A percentile compares a stretch with the other conserved stretches of the same genome.
These are phyloP conservation scores for Naja naja DNA, from an alignment of 2,113 vertebrate species.

Conservation along the genomic window DNA sequence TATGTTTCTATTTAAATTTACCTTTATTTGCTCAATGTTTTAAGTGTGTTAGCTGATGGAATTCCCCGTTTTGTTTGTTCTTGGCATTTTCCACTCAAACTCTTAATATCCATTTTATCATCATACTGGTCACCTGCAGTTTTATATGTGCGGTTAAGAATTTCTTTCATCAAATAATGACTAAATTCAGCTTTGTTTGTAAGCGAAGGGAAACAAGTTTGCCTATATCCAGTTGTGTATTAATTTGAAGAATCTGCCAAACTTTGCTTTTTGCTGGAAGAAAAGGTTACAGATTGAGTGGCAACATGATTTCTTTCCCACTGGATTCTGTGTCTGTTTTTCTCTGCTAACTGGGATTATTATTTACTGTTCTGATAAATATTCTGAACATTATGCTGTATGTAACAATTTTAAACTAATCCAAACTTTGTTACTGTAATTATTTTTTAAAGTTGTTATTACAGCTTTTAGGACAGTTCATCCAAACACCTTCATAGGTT, in stretches of 20 bases:
- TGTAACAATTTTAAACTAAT: not conserved
- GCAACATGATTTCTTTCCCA: not conserved
- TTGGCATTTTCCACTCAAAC: not conserved
- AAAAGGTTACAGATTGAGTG: not conserved
- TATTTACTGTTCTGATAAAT: not conserved
- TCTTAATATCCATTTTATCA: not conserved
- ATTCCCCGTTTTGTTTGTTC: not conserved
- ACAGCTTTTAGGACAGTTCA: not conserved
- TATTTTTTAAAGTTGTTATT: not conserved
- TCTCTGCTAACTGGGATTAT: not conserved
- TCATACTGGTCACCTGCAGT: too few species aligned
- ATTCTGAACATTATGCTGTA: not conserved
- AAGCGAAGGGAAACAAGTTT: not conserved
- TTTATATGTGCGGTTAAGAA: not conserved
- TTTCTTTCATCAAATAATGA: not conserved
- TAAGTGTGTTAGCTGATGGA: not conserved
- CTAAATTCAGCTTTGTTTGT: not conserved
- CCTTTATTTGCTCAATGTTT: not conserved
- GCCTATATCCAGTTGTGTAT: not conserved
- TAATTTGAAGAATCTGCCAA: not conserved
- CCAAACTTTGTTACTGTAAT: not conserved
- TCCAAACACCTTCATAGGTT: too few species aligned
- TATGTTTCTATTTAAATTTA: not conserved
- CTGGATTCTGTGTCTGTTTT: not conserved
- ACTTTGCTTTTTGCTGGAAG: not conserved